phyloP scores from a whole-genome alignment of 2,113 vertebrate species.

The Phrynosoma platyrhinos region DNA sequence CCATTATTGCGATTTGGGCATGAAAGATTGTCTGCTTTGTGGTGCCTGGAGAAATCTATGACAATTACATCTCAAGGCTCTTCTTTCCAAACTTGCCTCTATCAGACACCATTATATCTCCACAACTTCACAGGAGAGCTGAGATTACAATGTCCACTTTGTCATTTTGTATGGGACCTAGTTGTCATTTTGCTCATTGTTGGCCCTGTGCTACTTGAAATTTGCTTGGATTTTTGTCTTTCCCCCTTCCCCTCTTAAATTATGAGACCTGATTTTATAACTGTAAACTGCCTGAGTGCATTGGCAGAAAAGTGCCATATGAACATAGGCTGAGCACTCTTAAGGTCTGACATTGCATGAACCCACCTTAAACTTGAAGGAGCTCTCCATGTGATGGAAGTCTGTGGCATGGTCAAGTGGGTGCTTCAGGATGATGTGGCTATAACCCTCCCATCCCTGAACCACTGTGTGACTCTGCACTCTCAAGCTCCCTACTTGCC shows the following conservation, averaged over 20 bases:
- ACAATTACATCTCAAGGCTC: not conserved
- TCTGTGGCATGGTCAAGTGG: not conserved
- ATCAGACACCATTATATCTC: not conserved
- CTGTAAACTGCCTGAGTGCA: not conserved
- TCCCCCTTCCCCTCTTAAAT: not conserved
- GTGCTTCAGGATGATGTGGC: not conserved
- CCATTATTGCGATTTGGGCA: constrained; percentile 82
- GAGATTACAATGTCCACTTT: too few relatives aligned
- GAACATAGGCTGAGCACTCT: not conserved
- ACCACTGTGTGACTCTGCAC: too few relatives aligned
- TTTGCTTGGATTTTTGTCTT: not conserved
- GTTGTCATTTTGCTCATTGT: not conserved
- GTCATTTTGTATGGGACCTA: too few relatives aligned
- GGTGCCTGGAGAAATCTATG: too few relatives aligned
- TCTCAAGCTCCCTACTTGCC: too few relatives aligned
- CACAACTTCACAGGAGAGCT: not conserved
- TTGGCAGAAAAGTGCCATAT: not conserved
- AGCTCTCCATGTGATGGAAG: not conserved
- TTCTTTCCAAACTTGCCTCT: not conserved
- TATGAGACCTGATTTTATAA: not conserved
- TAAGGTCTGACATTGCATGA: not conserved
- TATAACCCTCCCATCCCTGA: too few relatives aligned
- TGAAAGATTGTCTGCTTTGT: constrained; percentile 61
- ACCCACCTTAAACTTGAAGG: not conserved
- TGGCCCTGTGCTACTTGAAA: not conserved